Base-by-base conservation (phyloP, 2,888 invertebrate genomes). In the Diadegma fenestrale region DNA sequence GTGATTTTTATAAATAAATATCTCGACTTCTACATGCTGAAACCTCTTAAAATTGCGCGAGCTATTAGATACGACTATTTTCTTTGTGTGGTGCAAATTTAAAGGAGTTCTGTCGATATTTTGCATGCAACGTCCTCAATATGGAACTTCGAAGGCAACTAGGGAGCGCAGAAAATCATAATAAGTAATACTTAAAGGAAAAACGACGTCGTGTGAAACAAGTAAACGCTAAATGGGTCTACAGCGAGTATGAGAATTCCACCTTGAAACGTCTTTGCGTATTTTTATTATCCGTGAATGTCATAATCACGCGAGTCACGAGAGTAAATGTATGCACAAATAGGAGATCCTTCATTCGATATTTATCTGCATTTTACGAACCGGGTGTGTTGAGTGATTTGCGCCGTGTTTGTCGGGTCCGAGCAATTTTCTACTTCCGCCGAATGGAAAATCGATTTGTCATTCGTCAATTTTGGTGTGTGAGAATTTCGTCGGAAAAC, bases 331-430 rank as follows among this genome's bases (percentile, higher is more conserved):
- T 37, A 37, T 37, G 7, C 37, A 37, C 37, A 37, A 37, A 37
- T 10, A 51, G 51, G 19, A 48, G 90, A 91, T 91, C 91, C 92
- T 90, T 86, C 89, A 89, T 91, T 91, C 91, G 91, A 90, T 90
- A 92, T 92, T 92, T 92, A 91, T 92, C 91, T 91, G 89, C 91
- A 91, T 92, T 90, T 91, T 90, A 91, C 89, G 90, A 91, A 86
- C 88, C 86, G 88, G 88, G 89, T 91, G 91, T 90, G 91, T 45
- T 45, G 14, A 45, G 45, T 45, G 45, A 4, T 0, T 33, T 33
- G 33, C 45, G 17, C 17, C 45, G 45, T 45, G 14, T n/a, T n/a
- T 45, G 4, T 45, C 45, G 17, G 2, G 45, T 17, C 45, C 45
- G 45, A 45, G 45, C 14, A 17, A 14, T 45, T 45, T 45, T 17